Evolutionary conservation across 2,113 vertebrate genomes (phyloP), one percentile per base, ranked within the genome.

Genomic region (Nymphicus hollandicus): DNA sequence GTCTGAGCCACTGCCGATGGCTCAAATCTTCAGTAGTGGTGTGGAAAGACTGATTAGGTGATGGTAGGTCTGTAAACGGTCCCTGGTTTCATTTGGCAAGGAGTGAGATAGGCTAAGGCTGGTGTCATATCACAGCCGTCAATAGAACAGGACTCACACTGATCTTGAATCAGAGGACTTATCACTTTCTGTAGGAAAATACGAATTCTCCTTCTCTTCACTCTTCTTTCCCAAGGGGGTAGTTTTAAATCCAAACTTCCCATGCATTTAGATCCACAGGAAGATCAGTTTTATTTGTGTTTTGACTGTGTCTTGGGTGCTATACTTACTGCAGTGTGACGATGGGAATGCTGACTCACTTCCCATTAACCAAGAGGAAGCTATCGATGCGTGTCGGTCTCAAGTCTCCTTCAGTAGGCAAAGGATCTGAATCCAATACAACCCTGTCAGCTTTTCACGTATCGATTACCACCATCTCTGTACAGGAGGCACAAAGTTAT

Each of bases 51-150:
- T 46, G n/a, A 74, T 56, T 81, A 77, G 73, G 43, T 74, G 66
- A 29, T 64, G 76, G 44, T 65, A 70, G 43, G 63, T 56, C 56
- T 93, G 50, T 82, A 74, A 92, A 91, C 0, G 0, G 33, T 89
- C 83, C 66, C 80, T 95, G 61, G 58, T 27, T 46, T 66, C n/a
- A 65, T 89, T 92, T 94, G 85, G 37, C 31, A 50, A 87, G 49
- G 77, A 63, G 28, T 28, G 28, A 71, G 89, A 55, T 35, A 35
- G 39, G 41, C 77, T 96, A 16, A 50, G 53, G 16, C 63, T 80
- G 80, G n/a, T 66, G 52, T 91, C 76, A 35, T 82, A 72, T 91
- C 49, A 86, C 24, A 94, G 72, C 77, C 28, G 8, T 97, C 93
- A 79, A 81, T 91, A 92, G 95, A 91, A 93, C 29, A 44, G 10